Base-by-base conservation (phyloP, 2,888 invertebrate species). In the Drosophila birchii region DNA sequence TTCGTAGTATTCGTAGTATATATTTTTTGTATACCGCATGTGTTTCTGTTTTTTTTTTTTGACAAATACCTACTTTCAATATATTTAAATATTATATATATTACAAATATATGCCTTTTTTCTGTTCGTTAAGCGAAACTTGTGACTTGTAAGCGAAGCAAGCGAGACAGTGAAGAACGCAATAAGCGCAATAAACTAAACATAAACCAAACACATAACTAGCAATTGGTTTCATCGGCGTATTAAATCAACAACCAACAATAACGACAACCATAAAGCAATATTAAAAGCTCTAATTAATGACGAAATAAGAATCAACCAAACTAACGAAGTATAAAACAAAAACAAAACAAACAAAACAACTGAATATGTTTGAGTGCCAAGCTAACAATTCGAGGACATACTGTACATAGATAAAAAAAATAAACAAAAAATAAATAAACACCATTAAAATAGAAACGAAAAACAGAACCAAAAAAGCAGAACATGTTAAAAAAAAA, bases 351-450 rank as follows among this genome's bases (percentile, higher is more conserved):
- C 60, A 26, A 41, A 55, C 9, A 20, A 57, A 78, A 71, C 72
- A 66, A 78, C 77, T 75, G 66, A 62, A 78, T 63, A 86, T 79
- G 81, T 91, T 91, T 91, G 89, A 91, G 91, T 91, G 91, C 91
- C 91, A 91, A 91, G 91, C 91, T 92, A 91, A 89, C 78, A 91
- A 88, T 84, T 83, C 75, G 79, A 78, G 76, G 78, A 74, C 58
- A 76, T 78, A 76, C 60, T 78, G 78, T 82, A 88, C 70, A 85
- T 76, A 80, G 69, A 77, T 66, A 61, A 44, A 62, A 63, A 62
- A 47, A 8, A n/a, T n/a, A 44, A 66, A 66, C 23, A 70, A 8
- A 41, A 66, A 66, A 68, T 36, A 61, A 66, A 38, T 29, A 47
- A 38, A 53, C 47, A 12, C 45, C 26, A 45, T 5, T 1, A 11